phyloP scores from a whole-genome alignment of 2,888 invertebrate genomes.

The Rotaria sp. region DNA sequence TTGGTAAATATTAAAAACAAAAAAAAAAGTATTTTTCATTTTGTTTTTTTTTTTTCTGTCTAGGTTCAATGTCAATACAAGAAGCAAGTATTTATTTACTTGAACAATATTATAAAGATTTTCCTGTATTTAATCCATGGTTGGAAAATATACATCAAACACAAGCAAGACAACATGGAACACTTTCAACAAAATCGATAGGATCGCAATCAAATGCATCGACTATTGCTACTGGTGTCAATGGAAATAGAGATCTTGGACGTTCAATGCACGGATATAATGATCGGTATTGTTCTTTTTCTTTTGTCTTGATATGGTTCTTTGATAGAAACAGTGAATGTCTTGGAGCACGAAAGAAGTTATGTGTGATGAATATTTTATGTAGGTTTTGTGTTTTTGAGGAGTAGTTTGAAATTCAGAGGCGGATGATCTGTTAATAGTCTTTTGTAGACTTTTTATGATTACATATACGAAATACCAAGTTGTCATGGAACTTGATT shows the following conservation, averaged over 20 bases:
- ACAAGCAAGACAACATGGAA: neutral
- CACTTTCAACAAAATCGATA: neutral
- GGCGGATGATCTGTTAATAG: no score
- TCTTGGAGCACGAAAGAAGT: no score
- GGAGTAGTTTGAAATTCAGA: no score
- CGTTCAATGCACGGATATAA: constrained; percentile 14
- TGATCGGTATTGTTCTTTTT: neutral
- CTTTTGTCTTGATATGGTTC: no score
- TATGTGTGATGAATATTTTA: no score
- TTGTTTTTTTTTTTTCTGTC: constrained; percentile 47
- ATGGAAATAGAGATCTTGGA: neutral
- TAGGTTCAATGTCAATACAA: constrained; percentile 71
- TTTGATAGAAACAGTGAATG: no score
- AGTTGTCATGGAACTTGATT: no score
- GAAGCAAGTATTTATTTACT: constrained; percentile 86
- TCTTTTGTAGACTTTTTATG: no score
- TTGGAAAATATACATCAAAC: constrained; percentile 34
- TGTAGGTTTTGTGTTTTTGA: no score
- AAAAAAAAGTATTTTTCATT: neutral
- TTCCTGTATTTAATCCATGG: constrained; percentile 40
- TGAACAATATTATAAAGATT: constrained; percentile 72
- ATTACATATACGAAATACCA: no score
- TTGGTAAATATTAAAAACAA: constrained; percentile 62
- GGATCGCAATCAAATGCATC: neutral
- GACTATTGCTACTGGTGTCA: neutral